A percentile compares a stretch with the other conserved stretches of the same genome.
phyloP scores from a whole-genome alignment of 2,113 vertebrate genomes.

The Seriola dumerili region DNA sequence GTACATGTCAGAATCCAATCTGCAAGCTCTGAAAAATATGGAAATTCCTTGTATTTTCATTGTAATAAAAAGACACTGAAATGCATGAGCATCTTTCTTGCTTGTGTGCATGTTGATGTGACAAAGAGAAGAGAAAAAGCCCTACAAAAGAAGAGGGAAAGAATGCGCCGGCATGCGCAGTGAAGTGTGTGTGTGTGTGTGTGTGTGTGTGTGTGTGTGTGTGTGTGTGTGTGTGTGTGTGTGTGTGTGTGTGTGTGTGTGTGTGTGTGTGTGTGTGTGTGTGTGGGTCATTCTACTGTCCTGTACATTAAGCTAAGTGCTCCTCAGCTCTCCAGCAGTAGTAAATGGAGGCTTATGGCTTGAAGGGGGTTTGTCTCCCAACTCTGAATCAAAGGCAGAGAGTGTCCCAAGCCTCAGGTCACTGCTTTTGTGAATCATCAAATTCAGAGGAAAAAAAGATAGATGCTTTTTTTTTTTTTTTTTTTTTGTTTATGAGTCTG shows the following conservation, averaged over 20 bases:
- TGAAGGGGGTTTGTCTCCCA: conserved; percentile 57
- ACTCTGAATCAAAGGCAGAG: conserved; percentile 73
- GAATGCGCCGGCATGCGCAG: conserved; percentile 15
- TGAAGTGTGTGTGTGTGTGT: conserved; percentile 26
- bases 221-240: conserved; percentile 9
- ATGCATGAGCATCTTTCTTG: conserved; percentile 1
- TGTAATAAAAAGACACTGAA: conserved; percentile 13
- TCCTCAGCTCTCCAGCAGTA: conserved; percentile 79
- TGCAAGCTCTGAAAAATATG: not conserved
- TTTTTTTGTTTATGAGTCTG: conserved; percentile 29
- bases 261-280: conserved; percentile 28
- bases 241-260: conserved; percentile 14
- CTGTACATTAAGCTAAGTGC: conserved; percentile 87
- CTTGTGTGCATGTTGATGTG: conserved; percentile 31
- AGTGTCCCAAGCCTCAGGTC: conserved; percentile 70
- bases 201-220: conserved; percentile 8
- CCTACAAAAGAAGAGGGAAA: conserved; percentile 1
- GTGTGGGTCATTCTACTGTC: conserved; percentile 70
- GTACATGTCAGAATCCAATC: conserved; percentile 1
- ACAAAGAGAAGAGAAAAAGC: conserved; percentile 15
- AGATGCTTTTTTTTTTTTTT: conserved; percentile 53
- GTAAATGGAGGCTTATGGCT: conserved; percentile 79
- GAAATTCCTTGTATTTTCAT: conserved; percentile 17
- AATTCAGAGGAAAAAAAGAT: conserved; percentile 67
- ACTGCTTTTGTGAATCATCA: conserved; percentile 77